A percentile compares a stretch with the other conserved stretches of the same genome.
Conservation (phyloP, 2,113 vertebrate species). For the Scortum barcoo region DNA sequence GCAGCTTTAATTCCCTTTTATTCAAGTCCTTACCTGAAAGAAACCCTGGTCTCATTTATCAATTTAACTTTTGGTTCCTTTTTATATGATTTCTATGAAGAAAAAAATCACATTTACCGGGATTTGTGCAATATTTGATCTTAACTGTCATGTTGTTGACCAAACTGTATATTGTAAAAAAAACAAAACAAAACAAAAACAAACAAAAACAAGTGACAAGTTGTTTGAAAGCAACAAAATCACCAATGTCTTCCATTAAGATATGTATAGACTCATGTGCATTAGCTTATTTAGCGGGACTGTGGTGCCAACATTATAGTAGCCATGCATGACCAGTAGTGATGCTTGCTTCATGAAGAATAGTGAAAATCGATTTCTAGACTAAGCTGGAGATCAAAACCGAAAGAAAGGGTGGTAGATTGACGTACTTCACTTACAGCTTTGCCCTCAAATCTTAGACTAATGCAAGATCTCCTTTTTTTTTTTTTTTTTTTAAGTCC, state of each 20-base stretch:
- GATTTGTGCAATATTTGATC: constrained; percentile 94
- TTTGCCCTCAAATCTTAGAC: constrained; percentile 35
- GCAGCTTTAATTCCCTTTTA: background rate
- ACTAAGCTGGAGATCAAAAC: constrained; percentile 46
- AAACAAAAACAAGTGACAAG: constrained; percentile 99
- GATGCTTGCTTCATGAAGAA: constrained; percentile 88
- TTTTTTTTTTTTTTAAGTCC: too few relatives aligned
- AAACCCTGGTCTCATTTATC: constrained; percentile 48
- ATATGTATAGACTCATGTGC: constrained; percentile 99
- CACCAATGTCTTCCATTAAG: constrained; percentile 99
- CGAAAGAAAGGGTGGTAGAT: background rate
- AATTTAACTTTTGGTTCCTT: background rate
- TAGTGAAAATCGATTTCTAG: constrained; percentile 73
- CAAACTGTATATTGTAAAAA: constrained; percentile 92
- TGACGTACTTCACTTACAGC: background rate
- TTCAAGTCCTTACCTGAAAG: constrained; percentile 4
- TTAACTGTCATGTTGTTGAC: constrained; percentile 85
- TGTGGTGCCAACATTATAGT: constrained; percentile 92
- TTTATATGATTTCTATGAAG: constrained; percentile 16
- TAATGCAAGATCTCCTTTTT: constrained; percentile 28
- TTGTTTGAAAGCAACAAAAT: constrained; percentile 99
- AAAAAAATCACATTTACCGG: constrained; percentile 67
- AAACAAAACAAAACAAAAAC: constrained; percentile 91
- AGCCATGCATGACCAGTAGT: constrained; percentile 96
- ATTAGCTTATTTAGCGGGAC: constrained; percentile 94